phyloP scores from a whole-genome alignment of 1,140 invertebrate species.

The Halesus radiatus region DNA sequence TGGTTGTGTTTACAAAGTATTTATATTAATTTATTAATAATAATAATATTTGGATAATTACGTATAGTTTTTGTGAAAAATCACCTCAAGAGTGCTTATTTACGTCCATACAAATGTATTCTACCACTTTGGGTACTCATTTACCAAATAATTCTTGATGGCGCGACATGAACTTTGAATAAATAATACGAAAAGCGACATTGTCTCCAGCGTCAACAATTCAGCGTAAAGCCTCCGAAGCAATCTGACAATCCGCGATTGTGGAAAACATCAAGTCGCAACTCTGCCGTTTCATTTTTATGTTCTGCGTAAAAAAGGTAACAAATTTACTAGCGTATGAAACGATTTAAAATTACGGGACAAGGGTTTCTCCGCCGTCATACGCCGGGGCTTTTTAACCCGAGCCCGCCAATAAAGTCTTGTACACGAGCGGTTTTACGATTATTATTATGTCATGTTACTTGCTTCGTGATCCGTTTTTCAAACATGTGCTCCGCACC shows the following conservation, averaged over 20 bases:
- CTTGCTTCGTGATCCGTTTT: constrained; percentile 12
- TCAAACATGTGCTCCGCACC: neutral
- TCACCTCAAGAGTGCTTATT: too few species aligned
- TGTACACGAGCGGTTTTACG: constrained; percentile 40
- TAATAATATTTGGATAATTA: too few species aligned
- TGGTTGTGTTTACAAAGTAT: too few species aligned
- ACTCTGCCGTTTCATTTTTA: constrained; percentile 26
- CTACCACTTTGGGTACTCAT: too few species aligned
- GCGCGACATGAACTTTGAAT: too few species aligned
- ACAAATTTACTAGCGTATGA: constrained; percentile 36
- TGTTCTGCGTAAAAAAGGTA: constrained; percentile 37
- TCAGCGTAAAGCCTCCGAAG: constrained; percentile 11
- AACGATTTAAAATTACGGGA: constrained; percentile 42
- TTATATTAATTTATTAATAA: too few species aligned
- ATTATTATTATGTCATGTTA: constrained; percentile 40
- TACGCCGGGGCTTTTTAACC: constrained; percentile 30
- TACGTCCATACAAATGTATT: too few species aligned
- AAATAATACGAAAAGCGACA: neutral
- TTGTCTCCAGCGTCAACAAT: neutral
- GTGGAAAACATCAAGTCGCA: constrained; percentile 7
- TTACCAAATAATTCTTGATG: too few species aligned
- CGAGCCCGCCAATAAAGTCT: constrained; percentile 24
- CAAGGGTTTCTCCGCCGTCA: constrained; percentile 21
- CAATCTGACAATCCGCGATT: constrained; percentile 26
- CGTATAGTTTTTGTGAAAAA: too few species aligned